Percentiles rank a stretch among this genome's conserved stretches.
These are phyloP conservation scores for Trididemnum clinides DNA, from an alignment of 23 tunicate species.

Conservation along the genomic window DNA sequence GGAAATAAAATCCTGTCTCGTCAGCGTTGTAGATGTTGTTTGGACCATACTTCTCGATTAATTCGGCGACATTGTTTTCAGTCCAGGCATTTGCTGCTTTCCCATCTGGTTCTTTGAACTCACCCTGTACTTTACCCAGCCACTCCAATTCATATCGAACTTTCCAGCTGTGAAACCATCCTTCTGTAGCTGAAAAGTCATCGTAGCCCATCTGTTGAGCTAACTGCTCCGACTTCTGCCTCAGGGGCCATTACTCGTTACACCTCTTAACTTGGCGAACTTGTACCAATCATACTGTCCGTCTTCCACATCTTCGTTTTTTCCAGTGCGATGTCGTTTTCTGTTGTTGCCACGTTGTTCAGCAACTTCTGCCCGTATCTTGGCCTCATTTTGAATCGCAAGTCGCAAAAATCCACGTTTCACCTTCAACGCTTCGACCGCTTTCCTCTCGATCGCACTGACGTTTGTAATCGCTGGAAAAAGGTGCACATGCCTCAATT, in stretches of 20 bases:
- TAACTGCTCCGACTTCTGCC: slow-evolving; percentile 38
- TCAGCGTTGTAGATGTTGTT: slow-evolving; percentile 39
- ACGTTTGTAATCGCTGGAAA: no score
- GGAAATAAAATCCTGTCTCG: slow-evolving; percentile 22
- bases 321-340: slow-evolving; percentile 40
- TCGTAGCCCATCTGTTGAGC: slow-evolving; percentile 38
- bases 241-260: slow-evolving; percentile 44
- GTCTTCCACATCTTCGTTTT: slow-evolving; percentile 42
- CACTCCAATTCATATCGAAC: slow-evolving; percentile 18
- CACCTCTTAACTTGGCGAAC: slow-evolving; percentile 20
- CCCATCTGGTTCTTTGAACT: slow-evolving; percentile 42
- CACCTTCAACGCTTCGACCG: slow-evolving; percentile 39
- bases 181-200: slow-evolving; percentile 26
- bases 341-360: slow-evolving; percentile 42
- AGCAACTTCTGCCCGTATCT: slow-evolving; percentile 51
- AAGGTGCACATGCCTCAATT: no score
- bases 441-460: slow-evolving; percentile 53
- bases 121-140: slow-evolving; percentile 18
- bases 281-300: slow-evolving; percentile 44
- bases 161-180: slow-evolving; percentile 50
- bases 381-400: slow-evolving; percentile 41
- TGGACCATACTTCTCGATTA: slow-evolving; percentile 34
- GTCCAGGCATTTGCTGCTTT: slow-evolving; percentile 37
- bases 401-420: slow-evolving; percentile 43
- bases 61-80: slow-evolving; percentile 31